Percentiles rank a stretch among this genome's conserved stretches.
These are phyloP conservation scores for Drosophila trapezifrons DNA, from an alignment of 1,140 invertebrate species.

Conservation along the genomic window DNA sequence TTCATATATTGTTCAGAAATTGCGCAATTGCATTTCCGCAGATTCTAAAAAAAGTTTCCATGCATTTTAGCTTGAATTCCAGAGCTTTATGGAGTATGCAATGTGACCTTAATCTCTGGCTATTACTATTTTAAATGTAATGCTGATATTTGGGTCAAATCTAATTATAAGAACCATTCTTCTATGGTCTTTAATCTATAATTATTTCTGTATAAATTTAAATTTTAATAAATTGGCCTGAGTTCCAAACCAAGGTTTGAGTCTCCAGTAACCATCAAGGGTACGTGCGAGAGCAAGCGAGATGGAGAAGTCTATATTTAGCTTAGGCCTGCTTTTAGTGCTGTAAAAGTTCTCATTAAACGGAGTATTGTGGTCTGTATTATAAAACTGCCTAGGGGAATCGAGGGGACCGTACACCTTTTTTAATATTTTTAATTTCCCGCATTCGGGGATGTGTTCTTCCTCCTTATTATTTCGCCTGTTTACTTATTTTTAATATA, in stretches of 20 bases:
- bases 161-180: no score
- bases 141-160: no score
- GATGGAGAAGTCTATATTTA: no score
- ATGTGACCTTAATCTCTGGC: neutral
- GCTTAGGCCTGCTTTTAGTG: neutral
- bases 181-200: no score
- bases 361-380: neutral
- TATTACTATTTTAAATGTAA: no score
- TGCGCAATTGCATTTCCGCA: constrained; percentile 5
- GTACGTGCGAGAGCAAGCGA: no score
- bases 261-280: no score
- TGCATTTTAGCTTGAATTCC: neutral
- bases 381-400: neutral
- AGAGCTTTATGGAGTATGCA: neutral
- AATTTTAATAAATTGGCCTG: no score
- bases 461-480: constrained; percentile 1
- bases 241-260: no score
- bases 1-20: neutral
- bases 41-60: neutral
- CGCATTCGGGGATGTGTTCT: neutral
- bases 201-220: no score
- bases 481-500: constrained; percentile 58
- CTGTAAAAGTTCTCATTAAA: neutral
- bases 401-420: neutral
- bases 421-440: constrained; percentile 10